Percentiles rank a stretch among this genome's conserved stretches.
These are phyloP conservation scores for Catonia carolina DNA, from an alignment of 2,888 invertebrate genomes.

Conservation along the genomic window DNA sequence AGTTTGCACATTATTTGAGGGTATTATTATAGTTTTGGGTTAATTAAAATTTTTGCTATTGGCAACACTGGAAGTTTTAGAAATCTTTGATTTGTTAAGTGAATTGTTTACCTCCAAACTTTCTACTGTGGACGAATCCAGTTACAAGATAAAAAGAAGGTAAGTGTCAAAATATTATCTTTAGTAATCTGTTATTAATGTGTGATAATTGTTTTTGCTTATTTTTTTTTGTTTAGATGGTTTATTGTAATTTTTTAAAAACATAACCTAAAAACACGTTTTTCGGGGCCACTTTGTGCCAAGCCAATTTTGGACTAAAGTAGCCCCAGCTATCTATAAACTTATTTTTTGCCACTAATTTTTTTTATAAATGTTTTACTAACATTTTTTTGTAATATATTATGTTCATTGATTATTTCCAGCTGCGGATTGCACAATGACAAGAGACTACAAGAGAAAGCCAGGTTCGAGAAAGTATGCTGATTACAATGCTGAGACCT, in stretches of 20 bases:
- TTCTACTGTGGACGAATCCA: not conserved
- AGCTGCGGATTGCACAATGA: constrained; percentile 13
- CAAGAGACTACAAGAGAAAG: constrained; percentile 18
- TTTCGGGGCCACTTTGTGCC: constrained; percentile 12
- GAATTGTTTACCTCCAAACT: constrained; percentile 5
- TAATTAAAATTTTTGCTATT: constrained; percentile 9
- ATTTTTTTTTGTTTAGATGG: not conserved
- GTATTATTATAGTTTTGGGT: constrained; percentile 2
- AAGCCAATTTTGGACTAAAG: constrained; percentile 9
- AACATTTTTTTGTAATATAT: constrained; percentile 1
- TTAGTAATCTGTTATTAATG: not conserved
- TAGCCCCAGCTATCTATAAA: constrained; percentile 3
- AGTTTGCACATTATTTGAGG: constrained; percentile 1
- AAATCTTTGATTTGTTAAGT: not conserved
- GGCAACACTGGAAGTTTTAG: constrained; percentile 10
- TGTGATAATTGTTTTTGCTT: constrained; percentile 6
- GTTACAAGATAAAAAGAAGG: constrained; percentile 2
- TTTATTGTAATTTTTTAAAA: not conserved
- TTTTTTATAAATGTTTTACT: constrained; percentile 4
- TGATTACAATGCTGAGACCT: constrained; percentile 24
- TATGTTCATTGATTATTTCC: constrained; percentile 8
- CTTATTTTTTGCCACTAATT: not conserved
- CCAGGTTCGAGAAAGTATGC: constrained; percentile 25
- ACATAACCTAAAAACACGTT: constrained; percentile 9
- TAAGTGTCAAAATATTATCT: constrained; percentile 13